A percentile compares a stretch with the other conserved stretches of the same genome.
phyloP scores from a whole-genome alignment of 92 coral and sea anemone genomes.

The Porites rus region DNA sequence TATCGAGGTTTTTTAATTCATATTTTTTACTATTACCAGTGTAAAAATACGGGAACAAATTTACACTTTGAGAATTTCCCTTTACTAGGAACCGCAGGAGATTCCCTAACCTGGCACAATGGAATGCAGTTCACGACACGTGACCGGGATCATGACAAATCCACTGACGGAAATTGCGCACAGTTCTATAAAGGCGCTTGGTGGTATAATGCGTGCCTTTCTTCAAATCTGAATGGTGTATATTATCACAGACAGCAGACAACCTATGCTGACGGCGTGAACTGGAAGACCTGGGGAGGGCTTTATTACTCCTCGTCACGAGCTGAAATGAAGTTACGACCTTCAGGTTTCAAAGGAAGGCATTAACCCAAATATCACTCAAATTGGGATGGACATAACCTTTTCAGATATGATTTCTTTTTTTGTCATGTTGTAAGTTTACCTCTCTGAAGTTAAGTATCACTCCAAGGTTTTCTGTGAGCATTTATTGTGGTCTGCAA shows the following conservation, averaged over 20 bases:
- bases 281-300: slow-evolving; percentile 72
- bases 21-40: too few species aligned
- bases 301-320: slow-evolving; percentile 54
- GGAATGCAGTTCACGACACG: slow-evolving; percentile 66
- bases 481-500: too few species aligned
- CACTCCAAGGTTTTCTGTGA: too few species aligned
- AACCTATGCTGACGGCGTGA: slow-evolving; percentile 69
- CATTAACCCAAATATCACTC: too few species aligned
- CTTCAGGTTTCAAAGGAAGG: slow-evolving; percentile 37
- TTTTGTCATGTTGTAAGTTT: too few species aligned
- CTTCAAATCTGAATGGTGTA: slow-evolving; percentile 61
- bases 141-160: slow-evolving; percentile 60
- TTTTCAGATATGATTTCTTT: too few species aligned
- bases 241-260: slow-evolving; percentile 62
- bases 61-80: background rate
- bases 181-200: slow-evolving; percentile 66
- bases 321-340: slow-evolving; percentile 62
- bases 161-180: slow-evolving; percentile 63
- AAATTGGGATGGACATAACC: too few species aligned
- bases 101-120: slow-evolving; percentile 62
- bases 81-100: slow-evolving; percentile 56
- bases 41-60: too few species aligned
- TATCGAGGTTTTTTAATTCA: too few species aligned
- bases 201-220: slow-evolving; percentile 64
- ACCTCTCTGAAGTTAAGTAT: too few species aligned